Conservation (phyloP, 2,888 invertebrate genomes). For the Dicranocentrus wangi region DNA sequence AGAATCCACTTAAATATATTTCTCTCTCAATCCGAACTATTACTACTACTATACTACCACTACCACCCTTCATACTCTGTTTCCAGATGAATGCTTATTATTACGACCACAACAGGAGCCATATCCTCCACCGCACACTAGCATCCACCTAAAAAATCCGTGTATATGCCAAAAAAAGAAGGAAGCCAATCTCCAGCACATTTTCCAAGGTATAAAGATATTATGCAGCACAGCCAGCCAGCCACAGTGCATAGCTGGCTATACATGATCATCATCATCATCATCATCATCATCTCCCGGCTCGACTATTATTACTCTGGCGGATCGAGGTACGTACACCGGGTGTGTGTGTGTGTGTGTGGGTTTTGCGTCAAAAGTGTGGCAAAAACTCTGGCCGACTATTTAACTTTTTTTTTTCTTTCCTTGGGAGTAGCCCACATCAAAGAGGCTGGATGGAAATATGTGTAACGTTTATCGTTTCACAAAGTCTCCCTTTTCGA, state of each 20-base stretch:
- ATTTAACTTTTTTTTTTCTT: slow-evolving; percentile 35
- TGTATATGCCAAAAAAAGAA: neutral
- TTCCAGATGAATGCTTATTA: slow-evolving; percentile 58
- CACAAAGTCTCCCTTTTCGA: slow-evolving; percentile 16
- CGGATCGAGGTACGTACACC: too few relatives aligned
- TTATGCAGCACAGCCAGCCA: too few relatives aligned
- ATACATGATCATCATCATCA: slow-evolving; percentile 36
- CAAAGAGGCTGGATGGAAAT: slow-evolving; percentile 21
- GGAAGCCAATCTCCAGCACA: neutral
- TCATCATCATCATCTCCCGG: slow-evolving; percentile 11
- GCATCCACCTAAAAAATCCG: slow-evolving; percentile 33
- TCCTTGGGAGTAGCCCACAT: slow-evolving; percentile 28
- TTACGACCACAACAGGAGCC: slow-evolving; percentile 42
- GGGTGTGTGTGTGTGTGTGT: too few relatives aligned
- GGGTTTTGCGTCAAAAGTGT: neutral
- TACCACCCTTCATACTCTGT: slow-evolving; percentile 13
- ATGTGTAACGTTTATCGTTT: slow-evolving; percentile 40
- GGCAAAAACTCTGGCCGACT: slow-evolving; percentile 7
- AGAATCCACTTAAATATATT: neutral
- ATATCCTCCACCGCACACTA: slow-evolving; percentile 35
- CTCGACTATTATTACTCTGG: too few relatives aligned
- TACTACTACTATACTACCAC: neutral
- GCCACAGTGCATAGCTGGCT: too few relatives aligned
- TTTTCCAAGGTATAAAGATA: too few relatives aligned
- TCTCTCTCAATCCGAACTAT: neutral